Evolutionary conservation across 2,797 vertebrate genomes (phyloP).

Genomic region (Okamejei kenojei): DNA sequence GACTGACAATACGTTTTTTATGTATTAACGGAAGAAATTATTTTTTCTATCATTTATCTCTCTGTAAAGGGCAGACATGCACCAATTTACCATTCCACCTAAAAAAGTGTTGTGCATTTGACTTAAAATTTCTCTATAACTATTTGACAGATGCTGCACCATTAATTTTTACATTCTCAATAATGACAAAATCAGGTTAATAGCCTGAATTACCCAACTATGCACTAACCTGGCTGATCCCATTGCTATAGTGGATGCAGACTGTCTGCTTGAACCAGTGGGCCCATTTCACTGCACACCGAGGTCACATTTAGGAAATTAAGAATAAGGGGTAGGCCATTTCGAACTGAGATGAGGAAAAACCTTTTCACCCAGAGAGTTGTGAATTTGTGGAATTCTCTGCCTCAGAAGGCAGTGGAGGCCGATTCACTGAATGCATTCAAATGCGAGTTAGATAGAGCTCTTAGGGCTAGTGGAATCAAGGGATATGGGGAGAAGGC

Average conservation of each 20-base stretch:
- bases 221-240: not conserved
- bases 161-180: not conserved
- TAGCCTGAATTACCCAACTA: not conserved
- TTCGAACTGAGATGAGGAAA: too few species aligned
- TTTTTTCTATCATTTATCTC: not conserved
- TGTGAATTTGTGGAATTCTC: too few species aligned
- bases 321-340: too few species aligned
- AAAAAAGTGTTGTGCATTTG: not conserved
- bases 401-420: too few species aligned
- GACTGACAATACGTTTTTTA: not conserved
- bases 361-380: too few species aligned
- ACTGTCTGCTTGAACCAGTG: not conserved
- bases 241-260: not conserved
- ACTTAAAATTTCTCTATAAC: not conserved
- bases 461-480: too few species aligned
- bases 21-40: not conserved
- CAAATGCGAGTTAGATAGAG: too few species aligned
- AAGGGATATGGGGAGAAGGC: too few species aligned
- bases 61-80: not conserved
- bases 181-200: not conserved
- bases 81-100: not conserved
- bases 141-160: not conserved
- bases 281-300: not conserved
- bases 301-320: not conserved
- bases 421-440: too few species aligned